Evolutionary conservation across 2,797 vertebrate species (phyloP).

Genomic region (Borostomias antarcticus): DNA sequence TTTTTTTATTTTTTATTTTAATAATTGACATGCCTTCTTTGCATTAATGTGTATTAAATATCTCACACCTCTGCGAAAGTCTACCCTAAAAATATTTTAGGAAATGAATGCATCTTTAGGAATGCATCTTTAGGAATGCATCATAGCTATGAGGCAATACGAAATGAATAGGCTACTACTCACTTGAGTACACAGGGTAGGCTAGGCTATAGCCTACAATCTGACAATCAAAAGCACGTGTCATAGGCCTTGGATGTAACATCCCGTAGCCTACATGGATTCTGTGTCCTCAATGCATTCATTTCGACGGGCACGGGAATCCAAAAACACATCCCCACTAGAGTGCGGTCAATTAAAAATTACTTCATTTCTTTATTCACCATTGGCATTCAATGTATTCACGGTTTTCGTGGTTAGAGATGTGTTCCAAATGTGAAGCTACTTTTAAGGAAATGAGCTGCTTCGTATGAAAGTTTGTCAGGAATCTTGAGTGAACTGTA

Average conservation of each 20-base stretch:
- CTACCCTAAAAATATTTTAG: too few relatives aligned
- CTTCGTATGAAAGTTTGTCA: neutral
- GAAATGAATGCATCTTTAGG: too few relatives aligned
- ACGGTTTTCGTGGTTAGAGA: neutral
- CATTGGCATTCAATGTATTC: neutral
- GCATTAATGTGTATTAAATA: too few relatives aligned
- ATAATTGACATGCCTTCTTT: too few relatives aligned
- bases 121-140: too few relatives aligned
- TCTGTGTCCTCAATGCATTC: neutral
- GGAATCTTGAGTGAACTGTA: neutral
- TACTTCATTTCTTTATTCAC: neutral
- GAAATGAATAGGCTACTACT: too few relatives aligned
- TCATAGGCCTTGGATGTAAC: neutral
- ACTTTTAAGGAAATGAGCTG: neutral
- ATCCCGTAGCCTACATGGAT: neutral
- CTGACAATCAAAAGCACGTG: neutral
- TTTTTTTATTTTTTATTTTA: too few relatives aligned
- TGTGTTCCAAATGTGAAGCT: too few relatives aligned
- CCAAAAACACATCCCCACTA: neutral
- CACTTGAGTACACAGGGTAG: neutral
- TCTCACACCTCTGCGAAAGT: too few relatives aligned
- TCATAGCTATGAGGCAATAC: too few relatives aligned
- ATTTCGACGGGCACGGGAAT: neutral
- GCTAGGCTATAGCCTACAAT: neutral
- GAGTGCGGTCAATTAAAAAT: neutral